phyloP scores from a whole-genome alignment of 2,888 invertebrate species.

The Oxyteleia sp. region DNA sequence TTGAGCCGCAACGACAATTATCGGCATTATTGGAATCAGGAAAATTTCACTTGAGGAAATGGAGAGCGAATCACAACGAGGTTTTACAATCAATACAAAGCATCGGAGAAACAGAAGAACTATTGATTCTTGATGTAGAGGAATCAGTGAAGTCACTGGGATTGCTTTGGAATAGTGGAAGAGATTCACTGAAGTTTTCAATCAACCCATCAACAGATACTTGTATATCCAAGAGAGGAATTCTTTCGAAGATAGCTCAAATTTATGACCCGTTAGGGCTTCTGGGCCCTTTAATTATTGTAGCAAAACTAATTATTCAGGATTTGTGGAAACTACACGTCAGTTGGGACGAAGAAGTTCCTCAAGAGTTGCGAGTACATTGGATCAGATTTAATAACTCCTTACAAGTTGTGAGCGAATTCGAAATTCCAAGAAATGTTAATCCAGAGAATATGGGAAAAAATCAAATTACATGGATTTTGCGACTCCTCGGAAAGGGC shows the following conservation, averaged over 20 bases:
- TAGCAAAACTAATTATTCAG: slow-evolving; percentile 61
- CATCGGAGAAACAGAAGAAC: not conserved
- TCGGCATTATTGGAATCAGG: slow-evolving; percentile 13
- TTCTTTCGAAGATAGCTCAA: slow-evolving; percentile 59
- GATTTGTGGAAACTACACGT: slow-evolving; percentile 30
- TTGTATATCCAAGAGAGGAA: slow-evolving; percentile 25
- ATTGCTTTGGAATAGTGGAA: slow-evolving; percentile 55
- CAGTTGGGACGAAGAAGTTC: slow-evolving; percentile 43
- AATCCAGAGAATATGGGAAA: slow-evolving; percentile 2
- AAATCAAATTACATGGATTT: slow-evolving; percentile 67
- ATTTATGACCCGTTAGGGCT: slow-evolving; percentile 68
- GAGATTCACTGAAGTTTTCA: slow-evolving; percentile 49
- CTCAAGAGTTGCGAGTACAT: not conserved
- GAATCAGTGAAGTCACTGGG: slow-evolving; percentile 58
- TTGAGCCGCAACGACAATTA: slow-evolving; percentile 27
- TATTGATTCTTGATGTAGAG: not conserved
- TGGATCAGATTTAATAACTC: slow-evolving; percentile 26
- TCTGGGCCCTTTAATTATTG: slow-evolving; percentile 52
- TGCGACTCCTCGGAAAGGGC: slow-evolving; percentile 74
- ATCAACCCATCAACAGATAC: slow-evolving; percentile 7
- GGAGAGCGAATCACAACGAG: slow-evolving; percentile 27
- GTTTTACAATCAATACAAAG: not conserved
- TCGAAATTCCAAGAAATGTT: slow-evolving; percentile 39
- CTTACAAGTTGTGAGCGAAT: slow-evolving; percentile 17
- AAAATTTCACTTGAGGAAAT: slow-evolving; percentile 53